Base-by-base conservation (phyloP, 1,140 invertebrate genomes). In the Dreissena rostriformis region DNA sequence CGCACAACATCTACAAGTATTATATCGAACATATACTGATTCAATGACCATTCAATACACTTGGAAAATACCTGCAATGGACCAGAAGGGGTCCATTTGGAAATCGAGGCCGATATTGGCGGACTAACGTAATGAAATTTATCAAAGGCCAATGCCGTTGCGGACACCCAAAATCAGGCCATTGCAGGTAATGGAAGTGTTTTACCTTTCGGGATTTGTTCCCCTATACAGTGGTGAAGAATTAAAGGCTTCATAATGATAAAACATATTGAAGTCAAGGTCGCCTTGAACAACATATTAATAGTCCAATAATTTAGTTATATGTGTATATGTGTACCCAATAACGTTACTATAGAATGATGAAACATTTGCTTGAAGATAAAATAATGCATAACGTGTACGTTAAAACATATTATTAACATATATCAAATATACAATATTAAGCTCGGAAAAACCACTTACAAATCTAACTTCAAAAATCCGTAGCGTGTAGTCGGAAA, bases 81-180 rank as follows among this genome's bases (percentile, higher is more conserved):
- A 93, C 91, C 11, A 93, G 11, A 0, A 91, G 88, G 11, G 93
- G 93, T 19, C 91, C 90, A 2, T 84, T 86, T 17, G 68, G 61
- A 12, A 82, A 80, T 61, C 85, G 86, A 14, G 90, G 82, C 51
- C 89, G 80, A 65, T 92, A 89, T 70, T 88, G 87, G 10, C 92
- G 80, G 0, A 93, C 91, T 17, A 86, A 84, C 14, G 82, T 72
- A 1, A 93, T 88, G 76, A 93, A 93, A 72, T 93, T 91, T 12
- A 93, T 86, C 19, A 93, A 66, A 12, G 88, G 74, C 53, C 86
- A 82, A 7, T 91, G 88, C 55, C 86, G 89, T 68, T 91, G 88
- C 12, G 93, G 92, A 82, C 91, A 91, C 29, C 92, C 92, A 87
- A 92, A 92, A 83, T 93, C 92, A 1, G 91, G 91, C 93, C 92